Evolutionary conservation across 1,140 invertebrate species (phyloP), one percentile per base, ranked within the genome.

Genomic region (Oncopeltus fasciatus): DNA sequence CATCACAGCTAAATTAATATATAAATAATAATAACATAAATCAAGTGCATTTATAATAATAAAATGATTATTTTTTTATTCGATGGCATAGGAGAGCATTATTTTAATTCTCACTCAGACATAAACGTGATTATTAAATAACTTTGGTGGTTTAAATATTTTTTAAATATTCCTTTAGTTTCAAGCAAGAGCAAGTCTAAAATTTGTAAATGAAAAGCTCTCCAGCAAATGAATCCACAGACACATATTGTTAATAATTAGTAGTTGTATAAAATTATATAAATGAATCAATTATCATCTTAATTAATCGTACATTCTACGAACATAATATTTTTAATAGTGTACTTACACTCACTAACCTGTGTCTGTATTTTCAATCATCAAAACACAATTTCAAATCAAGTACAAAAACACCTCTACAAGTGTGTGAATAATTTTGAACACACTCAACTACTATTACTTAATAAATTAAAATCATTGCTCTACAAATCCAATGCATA

Each of bases 181-280:
- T n/a, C n/a, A n/a, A n/a, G n/a, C n/a, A n/a, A n/a, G n/a, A n/a
- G n/a, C n/a, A n/a, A n/a, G n/a, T n/a, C n/a, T n/a, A n/a, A n/a
- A n/a, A n/a, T n/a, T n/a, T n/a, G n/a, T n/a, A n/a, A n/a, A n/a
- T n/a, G n/a, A n/a, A n/a, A n/a, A n/a, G n/a, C n/a, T n/a, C n/a
- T n/a, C n/a, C n/a, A n/a, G n/a, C n/a, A n/a, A n/a, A n/a, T n/a
- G n/a, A n/a, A n/a, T 24, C 21, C 49, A 26, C 49, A 53, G 49
- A 53, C 49, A 53, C 49, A 24, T 53, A 53, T 24, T 24, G 49
- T 53, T 47, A 11, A 43, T 59, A 38, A 59, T 27, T 59, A 59
- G 58, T 59, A 43, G 31, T 59, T 59, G 31, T 59, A 59, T 59
- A 59, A 43, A 53, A 53, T 53, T 46, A 20, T 46, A 1, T 11